Evolutionary conservation across 2,797 vertebrate species (phyloP), one percentile per base, ranked within the genome.

Genomic region (Cryptoblepharus egeriae): DNA sequence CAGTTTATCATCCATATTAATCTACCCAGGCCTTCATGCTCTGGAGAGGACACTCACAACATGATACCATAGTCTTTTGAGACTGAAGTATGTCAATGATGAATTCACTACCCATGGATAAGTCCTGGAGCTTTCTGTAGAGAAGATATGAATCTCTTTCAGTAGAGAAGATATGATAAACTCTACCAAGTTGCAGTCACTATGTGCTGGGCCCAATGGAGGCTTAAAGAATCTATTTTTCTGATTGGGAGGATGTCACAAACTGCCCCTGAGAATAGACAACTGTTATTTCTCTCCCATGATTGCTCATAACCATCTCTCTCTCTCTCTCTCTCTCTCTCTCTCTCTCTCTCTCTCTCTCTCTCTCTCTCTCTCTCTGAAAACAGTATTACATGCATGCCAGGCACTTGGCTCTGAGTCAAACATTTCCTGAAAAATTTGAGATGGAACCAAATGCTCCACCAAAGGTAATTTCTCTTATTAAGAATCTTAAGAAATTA

Each of bases 391-490:
- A 99, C 86, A 95, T 96, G 84, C 97, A 99, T 1, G 97, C 97
- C 65, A 97, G 98, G n/a, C 97, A 96, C 77, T 90, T 99, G 83
- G 96, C 98, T 4, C 96, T 99, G 73, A 97, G 96, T 94, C 96
- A 96, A 95, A 96, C 97, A 22, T 99, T 99, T 91, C 98, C 98
- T 35, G 97, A 97, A 3, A 96, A 97, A 92, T 99, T 98, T 85
- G 95, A 97, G 78, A 92, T 96, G 93, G 97, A 98, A 81, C 94
- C 95, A 42, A 93, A 89, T 67, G 94, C 95, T 64, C 95, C 96
- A 24, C 95, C 96, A 64, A 95, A 94, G 96, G 98, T 98, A 91
- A 96, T 84, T 1, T 13, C 73, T 79, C 49, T 70, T 65, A 45
- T 20, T 18, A 65, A 28, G 65, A 57, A 9, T 2, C 8, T 35